These are phyloP conservation scores for Drosophila nigromelanica DNA, from an alignment of 1,140 invertebrate genomes.

Conservation along the genomic window DNA sequence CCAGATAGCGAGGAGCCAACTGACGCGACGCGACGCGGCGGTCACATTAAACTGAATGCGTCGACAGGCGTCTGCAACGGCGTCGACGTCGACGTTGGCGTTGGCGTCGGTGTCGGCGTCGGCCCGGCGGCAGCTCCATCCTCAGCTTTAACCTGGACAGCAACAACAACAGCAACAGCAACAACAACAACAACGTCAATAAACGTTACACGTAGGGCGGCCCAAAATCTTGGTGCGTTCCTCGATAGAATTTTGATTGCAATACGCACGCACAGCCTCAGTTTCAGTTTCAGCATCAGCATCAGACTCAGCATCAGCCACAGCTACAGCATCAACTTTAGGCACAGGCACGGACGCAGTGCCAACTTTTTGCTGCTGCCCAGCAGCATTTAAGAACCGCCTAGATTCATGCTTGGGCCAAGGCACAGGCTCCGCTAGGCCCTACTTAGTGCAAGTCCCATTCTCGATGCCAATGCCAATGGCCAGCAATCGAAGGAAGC, in stretches of 20 bases:
- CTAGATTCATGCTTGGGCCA: slow-evolving; percentile 13
- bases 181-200: slow-evolving; percentile 22
- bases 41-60: slow-evolving; percentile 77
- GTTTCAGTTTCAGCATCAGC: background rate
- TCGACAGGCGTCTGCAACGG: slow-evolving; percentile 46
- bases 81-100: slow-evolving; percentile 1
- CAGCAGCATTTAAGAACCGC: slow-evolving; percentile 31
- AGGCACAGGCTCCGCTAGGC: background rate
- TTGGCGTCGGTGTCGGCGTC: slow-evolving; percentile 13
- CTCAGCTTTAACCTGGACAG: slow-evolving; percentile 13
- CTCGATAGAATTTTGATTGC: slow-evolving; percentile 80
- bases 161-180: slow-evolving; percentile 5
- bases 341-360: slow-evolving; percentile 14
- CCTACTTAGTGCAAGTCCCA: slow-evolving; percentile 23
- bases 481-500: slow-evolving; percentile 10
- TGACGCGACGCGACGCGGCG: slow-evolving; percentile 42
- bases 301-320: background rate
- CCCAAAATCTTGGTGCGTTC: slow-evolving; percentile 70
- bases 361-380: slow-evolving; percentile 42
- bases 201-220: slow-evolving; percentile 59
- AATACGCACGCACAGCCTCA: slow-evolving; percentile 61
- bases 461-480: slow-evolving; percentile 6
- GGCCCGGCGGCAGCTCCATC: slow-evolving; percentile 60
- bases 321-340: no score
- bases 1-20: slow-evolving; percentile 71